Conservation (phyloP, 2,888 invertebrate species). For the Leucophenga montana region DNA sequence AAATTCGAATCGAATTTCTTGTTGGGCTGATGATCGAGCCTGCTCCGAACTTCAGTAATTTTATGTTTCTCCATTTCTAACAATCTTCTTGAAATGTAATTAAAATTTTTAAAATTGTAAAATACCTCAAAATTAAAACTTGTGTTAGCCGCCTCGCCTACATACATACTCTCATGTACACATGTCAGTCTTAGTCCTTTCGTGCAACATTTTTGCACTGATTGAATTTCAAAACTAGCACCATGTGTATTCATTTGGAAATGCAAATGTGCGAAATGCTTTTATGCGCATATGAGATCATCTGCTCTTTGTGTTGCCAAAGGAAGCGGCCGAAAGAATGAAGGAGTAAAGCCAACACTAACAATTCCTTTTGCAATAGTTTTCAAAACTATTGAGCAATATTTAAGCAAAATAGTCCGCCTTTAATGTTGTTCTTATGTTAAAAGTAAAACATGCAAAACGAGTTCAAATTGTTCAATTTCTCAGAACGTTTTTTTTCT, state of each 20-base stretch:
- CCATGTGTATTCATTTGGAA: constrained; percentile 57
- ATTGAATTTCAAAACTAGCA: constrained; percentile 22
- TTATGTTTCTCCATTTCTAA: no score
- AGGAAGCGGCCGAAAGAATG: neutral
- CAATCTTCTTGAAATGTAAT: no score
- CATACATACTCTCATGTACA: no score
- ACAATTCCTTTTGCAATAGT: neutral
- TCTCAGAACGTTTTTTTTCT: constrained; percentile 48
- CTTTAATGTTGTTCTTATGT: neutral
- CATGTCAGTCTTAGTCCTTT: neutral
- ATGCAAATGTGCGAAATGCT: constrained; percentile 61
- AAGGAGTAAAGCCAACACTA: constrained; percentile 1
- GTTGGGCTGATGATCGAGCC: no score
- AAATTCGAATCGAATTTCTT: no score
- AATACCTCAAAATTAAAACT: no score
- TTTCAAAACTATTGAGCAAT: constrained; percentile 14
- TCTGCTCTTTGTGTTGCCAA: constrained; percentile 55
- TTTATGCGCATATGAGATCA: constrained; percentile 60
- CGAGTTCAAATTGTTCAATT: constrained; percentile 60
- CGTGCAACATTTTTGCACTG: constrained; percentile 6
- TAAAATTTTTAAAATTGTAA: no score
- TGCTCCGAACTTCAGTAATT: no score
- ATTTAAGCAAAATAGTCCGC: constrained; percentile 16
- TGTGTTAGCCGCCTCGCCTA: no score
- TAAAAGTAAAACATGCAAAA: constrained; percentile 52